These are phyloP conservation scores for Sebastes oblongus DNA, from an alignment of 2,797 vertebrate genomes.

Conservation along the genomic window DNA sequence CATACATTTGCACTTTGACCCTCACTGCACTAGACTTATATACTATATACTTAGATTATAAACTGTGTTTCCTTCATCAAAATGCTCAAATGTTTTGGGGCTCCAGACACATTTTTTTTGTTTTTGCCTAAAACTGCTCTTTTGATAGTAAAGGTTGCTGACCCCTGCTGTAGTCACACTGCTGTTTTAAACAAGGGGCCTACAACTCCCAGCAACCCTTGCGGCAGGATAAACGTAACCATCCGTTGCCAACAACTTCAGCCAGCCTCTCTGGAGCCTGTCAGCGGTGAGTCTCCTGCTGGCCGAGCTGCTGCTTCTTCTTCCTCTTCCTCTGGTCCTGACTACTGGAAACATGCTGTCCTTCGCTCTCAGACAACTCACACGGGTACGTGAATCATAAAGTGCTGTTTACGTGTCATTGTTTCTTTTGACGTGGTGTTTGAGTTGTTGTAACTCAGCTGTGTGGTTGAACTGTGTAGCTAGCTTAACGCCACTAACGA, in stretches of 20 bases:
- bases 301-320: background rate
- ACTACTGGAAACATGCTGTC: slow-evolving; percentile 76
- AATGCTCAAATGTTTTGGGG: too few relatives aligned
- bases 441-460: background rate
- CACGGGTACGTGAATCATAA: slow-evolving; percentile 67
- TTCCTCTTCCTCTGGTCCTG: slow-evolving; percentile 7
- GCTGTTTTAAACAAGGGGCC: background rate
- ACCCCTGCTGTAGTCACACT: background rate
- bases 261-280: slow-evolving; percentile 13
- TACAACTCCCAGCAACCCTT: slow-evolving; percentile 67
- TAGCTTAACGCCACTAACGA: background rate
- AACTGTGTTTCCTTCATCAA: too few relatives aligned
- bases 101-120: too few relatives aligned
- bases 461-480: slow-evolving; percentile 3
- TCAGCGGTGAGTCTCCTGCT: slow-evolving; percentile 27
- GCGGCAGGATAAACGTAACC: slow-evolving; percentile 16
- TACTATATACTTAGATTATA: too few relatives aligned
- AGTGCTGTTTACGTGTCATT: background rate
- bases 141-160: too few relatives aligned
- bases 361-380: slow-evolving; percentile 73
- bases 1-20: too few relatives aligned
- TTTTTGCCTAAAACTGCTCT: too few relatives aligned
- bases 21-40: too few relatives aligned
- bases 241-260: slow-evolving; percentile 29
- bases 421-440: background rate